Conservation (phyloP, 2,888 invertebrate species). For the Heliconius erato region DNA sequence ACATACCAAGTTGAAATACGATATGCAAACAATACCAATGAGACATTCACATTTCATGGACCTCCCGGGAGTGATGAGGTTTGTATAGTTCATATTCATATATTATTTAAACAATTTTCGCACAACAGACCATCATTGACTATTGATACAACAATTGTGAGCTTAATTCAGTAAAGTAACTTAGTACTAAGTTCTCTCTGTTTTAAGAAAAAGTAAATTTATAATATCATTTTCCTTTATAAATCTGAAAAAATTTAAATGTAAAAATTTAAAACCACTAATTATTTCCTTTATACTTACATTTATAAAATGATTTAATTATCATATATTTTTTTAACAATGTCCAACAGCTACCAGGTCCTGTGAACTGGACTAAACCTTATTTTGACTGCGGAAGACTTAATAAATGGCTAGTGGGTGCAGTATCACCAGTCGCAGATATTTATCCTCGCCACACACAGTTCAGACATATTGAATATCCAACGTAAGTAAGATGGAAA, state of each 20-base stretch:
- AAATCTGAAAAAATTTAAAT: too few species aligned
- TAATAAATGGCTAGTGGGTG: conserved; percentile 98
- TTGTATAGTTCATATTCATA: conserved; percentile 50
- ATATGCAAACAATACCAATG: conserved; percentile 97
- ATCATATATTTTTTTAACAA: not conserved
- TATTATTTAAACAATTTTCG: too few species aligned
- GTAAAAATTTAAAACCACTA: too few species aligned
- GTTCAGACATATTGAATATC: conserved; percentile 96
- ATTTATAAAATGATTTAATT: not conserved
- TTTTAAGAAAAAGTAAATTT: too few species aligned
- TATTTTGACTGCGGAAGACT: conserved; percentile 98
- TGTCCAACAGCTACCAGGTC: conserved; percentile 88
- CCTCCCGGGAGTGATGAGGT: conserved; percentile 96
- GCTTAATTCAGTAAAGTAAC: too few species aligned
- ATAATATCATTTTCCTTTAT: too few species aligned
- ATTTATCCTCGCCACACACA: conserved; percentile 97
- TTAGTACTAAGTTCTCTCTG: too few species aligned
- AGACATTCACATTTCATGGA: conserved; percentile 98
- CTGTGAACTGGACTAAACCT: conserved; percentile 96
- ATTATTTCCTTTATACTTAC: too few species aligned
- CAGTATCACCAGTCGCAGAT: conserved; percentile 97
- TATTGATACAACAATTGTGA: too few species aligned
- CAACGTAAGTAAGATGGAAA: conserved; percentile 88
- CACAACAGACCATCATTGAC: too few species aligned
- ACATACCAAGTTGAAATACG: conserved; percentile 97